Evolutionary conservation across 2,888 invertebrate species (phyloP), one percentile per base, ranked within the genome.

Genomic region (Xanthia icteritia): DNA sequence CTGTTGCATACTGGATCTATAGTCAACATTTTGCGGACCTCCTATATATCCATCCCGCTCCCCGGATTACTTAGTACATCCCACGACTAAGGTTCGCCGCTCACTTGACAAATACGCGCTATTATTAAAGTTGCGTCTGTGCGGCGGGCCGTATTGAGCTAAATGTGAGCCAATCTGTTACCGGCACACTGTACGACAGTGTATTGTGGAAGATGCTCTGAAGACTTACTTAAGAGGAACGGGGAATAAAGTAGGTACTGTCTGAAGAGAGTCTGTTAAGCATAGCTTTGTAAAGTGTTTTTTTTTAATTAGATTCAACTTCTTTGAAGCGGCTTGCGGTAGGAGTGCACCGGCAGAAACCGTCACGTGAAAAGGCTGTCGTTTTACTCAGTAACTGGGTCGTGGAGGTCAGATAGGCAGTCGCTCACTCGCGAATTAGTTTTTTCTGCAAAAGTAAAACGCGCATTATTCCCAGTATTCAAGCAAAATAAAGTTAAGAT

Each of bases 41-140:
- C 23, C 4, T 20, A 36, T 15, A 42, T 42, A 42, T 72, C 13
- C 13, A 3, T 8, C 36, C 11, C 0, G 11, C 13, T 23, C 20
- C 13, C n/a, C 5, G 6, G 36, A 56, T 76, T 61, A 64, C 60
- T 82, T 82, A 73, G 5, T 68, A 78, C 76, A 73, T 84, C 82
- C 65, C 17, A 0, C 48, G 58, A 8, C 56, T 81, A 83, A 82
- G 76, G 81, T 74, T 73, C 67, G 42, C 63, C 64, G 67, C 76
- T 65, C 45, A 64, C 81, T 85, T 88, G 89, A 89, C 86, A 89
- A 89, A 89, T 89, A 81, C 66, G 17, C 72, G 60, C 84, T 76
- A 89, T 89, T 89, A 89, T 88, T 81, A 82, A 84, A 86, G 83
- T 81, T 71, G 74, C 80, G 81, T 76, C 70, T 68, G 75, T 73